phyloP scores from a whole-genome alignment of 1,140 invertebrate genomes.

The Plutomurus gul region DNA sequence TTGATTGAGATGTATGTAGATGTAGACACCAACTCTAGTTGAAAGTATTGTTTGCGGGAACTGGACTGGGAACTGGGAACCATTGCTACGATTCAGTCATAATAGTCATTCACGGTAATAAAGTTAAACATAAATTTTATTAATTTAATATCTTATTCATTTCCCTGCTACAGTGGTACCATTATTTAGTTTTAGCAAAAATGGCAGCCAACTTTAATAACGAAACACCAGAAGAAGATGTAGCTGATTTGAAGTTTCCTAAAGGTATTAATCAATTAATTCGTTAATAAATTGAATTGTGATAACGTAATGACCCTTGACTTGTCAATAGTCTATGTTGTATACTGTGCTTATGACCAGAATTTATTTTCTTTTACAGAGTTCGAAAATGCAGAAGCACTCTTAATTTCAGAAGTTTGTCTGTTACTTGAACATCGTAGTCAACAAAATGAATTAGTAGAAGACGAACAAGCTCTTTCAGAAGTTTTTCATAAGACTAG shows the following conservation, averaged over 20 bases:
- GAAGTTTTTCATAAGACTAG: slow-evolving; percentile 98
- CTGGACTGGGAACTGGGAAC: too few species aligned
- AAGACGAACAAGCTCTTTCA: slow-evolving; percentile 97
- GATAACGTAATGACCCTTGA: too few species aligned
- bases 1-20: too few species aligned
- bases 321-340: too few species aligned
- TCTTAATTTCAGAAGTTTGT: slow-evolving; percentile 97
- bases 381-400: slow-evolving; percentile 97
- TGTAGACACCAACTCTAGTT: too few species aligned
- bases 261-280: slow-evolving; percentile 67
- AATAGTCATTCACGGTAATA: too few species aligned
- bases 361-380: slow-evolving; percentile 67
- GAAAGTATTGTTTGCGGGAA: too few species aligned
- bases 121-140: not conserved
- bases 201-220: slow-evolving; percentile 31
- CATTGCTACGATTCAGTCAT: too few species aligned
- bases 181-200: too few species aligned
- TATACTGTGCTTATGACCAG: not conserved
- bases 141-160: not conserved
- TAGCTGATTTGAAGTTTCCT: slow-evolving; percentile 81
- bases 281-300: not conserved
- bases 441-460: slow-evolving; percentile 94
- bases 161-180: not conserved
- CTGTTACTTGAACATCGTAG: slow-evolving; percentile 97
- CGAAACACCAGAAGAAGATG: slow-evolving; percentile 71